phyloP scores from a whole-genome alignment of 1,140 invertebrate species.

The Carposina sasakii region DNA sequence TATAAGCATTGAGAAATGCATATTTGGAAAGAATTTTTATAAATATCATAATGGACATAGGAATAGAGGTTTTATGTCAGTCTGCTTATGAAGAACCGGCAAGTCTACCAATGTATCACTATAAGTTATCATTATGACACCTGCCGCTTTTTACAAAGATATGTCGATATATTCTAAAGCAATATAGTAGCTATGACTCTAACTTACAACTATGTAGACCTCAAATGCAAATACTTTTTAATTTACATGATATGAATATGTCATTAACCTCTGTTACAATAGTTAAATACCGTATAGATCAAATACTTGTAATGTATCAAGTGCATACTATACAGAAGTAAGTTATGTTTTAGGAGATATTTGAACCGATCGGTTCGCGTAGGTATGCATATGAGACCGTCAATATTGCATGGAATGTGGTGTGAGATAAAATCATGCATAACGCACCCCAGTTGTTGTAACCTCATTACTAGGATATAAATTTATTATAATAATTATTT shows the following conservation, averaged over 20 bases:
- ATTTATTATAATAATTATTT: conserved; percentile 41
- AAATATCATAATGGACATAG: too few relatives aligned
- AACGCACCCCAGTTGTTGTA: conserved; percentile 57
- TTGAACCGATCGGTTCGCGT: too few relatives aligned
- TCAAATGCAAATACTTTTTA: conserved; percentile 71
- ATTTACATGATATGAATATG: conserved; percentile 72
- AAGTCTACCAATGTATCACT: conserved; percentile 13
- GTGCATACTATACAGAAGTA: too few relatives aligned
- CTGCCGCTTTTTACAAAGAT: conserved; percentile 63
- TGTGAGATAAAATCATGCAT: conserved; percentile 64
- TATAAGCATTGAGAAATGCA: conserved; percentile 57
- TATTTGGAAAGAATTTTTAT: conserved; percentile 60
- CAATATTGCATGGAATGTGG: conserved; percentile 61
- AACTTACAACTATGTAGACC: conserved; percentile 70
- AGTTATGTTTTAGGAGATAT: too few relatives aligned
- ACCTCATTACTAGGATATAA: conserved; percentile 40
- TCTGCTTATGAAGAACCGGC: conserved; percentile 35
- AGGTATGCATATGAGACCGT: too few relatives aligned
- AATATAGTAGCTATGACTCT: conserved; percentile 67
- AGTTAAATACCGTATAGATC: conserved; percentile 48
- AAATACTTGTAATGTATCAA: conserved; percentile 49
- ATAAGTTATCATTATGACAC: conserved; percentile 26
- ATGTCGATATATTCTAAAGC: conserved; percentile 71
- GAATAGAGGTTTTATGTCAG: conserved; percentile 28
- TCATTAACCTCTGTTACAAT: conserved; percentile 65